A percentile compares a stretch with the other conserved stretches of the same genome.
phyloP scores from a whole-genome alignment of 2,113 vertebrate genomes.

The Taurulus bubalis region DNA sequence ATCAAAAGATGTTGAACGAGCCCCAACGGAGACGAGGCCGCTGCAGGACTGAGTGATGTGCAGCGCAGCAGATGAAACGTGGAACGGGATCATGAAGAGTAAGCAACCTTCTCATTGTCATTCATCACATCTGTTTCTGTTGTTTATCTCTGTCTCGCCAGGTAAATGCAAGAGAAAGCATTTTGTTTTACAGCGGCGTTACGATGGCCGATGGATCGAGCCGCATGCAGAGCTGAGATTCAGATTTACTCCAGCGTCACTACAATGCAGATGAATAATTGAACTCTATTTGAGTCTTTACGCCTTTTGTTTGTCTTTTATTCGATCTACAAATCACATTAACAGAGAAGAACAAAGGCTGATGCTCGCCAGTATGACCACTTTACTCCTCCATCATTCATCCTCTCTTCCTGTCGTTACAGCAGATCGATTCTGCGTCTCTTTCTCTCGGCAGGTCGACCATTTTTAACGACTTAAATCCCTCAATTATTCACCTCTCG shows the following conservation, averaged over 20 bases:
- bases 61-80: not conserved
- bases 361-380: not conserved
- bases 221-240: not conserved
- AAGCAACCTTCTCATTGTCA: not conserved
- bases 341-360: not conserved
- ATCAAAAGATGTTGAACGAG: no score
- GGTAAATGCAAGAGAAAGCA: no score
- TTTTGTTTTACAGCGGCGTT: not conserved
- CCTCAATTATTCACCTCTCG: conserved; percentile 20
- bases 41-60: not conserved
- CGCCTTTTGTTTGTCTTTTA: not conserved
- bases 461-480: conserved; percentile 32
- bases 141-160: not conserved
- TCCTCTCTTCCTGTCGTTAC: not conserved
- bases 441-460: conserved; percentile 15
- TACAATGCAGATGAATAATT: not conserved
- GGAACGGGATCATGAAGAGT: not conserved
- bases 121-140: not conserved
- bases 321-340: not conserved
- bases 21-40: not conserved
- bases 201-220: not conserved
- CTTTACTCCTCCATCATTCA: not conserved
- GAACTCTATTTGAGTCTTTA: not conserved
- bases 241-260: not conserved
- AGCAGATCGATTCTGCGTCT: not conserved